These are phyloP conservation scores for Gastrophryne carolinensis DNA, from an alignment of 2,797 vertebrate species.

Conservation along the genomic window DNA sequence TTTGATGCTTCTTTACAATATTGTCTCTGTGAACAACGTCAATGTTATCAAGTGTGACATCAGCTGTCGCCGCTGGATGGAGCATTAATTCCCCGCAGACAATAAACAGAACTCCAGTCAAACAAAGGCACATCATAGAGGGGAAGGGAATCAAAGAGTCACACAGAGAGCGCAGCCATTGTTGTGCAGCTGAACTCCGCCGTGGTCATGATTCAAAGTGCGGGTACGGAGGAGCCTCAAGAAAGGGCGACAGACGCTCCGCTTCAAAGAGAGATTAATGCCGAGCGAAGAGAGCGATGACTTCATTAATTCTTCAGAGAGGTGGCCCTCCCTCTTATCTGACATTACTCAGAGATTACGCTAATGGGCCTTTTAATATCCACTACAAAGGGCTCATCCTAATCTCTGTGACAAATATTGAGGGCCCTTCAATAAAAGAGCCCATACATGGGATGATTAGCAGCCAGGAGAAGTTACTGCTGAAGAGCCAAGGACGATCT, in stretches of 20 bases:
- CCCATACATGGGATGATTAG: too few relatives aligned
- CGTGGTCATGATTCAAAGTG: conserved; percentile 5
- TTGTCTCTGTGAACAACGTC: background rate
- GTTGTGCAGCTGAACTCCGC: conserved; percentile 19
- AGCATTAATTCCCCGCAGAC: background rate
- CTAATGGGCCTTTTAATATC: background rate
- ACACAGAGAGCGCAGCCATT: background rate
- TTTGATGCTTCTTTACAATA: background rate
- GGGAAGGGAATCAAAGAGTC: conserved; percentile 2
- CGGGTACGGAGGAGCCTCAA: conserved; percentile 1
- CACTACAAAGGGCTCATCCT: background rate
- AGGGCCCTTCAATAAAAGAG: background rate
- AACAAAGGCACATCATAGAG: conserved; percentile 25
- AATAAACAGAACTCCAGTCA: conserved; percentile 28
- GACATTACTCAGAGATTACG: background rate
- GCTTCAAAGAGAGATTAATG: conserved; percentile 28
- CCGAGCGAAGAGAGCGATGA: conserved; percentile 1
- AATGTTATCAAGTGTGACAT: background rate
- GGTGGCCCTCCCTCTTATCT: conserved; percentile 16
- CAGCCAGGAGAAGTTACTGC: too few relatives aligned
- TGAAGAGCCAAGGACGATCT: too few relatives aligned
- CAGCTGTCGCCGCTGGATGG: background rate
- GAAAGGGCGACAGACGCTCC: background rate
- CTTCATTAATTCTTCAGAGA: conserved; percentile 4
- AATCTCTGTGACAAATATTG: background rate